Evolutionary conservation across 1,140 invertebrate genomes (phyloP).

Genomic region (Rhizoglyphus robini): DNA sequence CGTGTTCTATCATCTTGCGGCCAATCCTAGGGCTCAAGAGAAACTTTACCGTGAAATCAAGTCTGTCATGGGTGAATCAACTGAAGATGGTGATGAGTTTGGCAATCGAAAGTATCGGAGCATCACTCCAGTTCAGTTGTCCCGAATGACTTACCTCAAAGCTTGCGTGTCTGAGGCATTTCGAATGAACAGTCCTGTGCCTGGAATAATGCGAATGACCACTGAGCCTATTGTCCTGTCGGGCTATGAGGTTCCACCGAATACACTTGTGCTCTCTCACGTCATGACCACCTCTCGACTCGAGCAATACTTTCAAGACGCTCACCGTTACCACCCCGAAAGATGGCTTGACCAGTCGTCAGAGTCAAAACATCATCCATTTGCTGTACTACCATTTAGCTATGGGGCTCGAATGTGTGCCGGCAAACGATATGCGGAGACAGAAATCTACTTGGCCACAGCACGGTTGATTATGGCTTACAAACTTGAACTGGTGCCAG

Average conservation of each 20-base stretch:
- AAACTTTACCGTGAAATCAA: slow-evolving; percentile 59
- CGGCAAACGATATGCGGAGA: slow-evolving; percentile 46
- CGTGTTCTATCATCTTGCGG: slow-evolving; percentile 56
- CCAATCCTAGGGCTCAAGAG: slow-evolving; percentile 49
- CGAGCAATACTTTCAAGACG: slow-evolving; percentile 59
- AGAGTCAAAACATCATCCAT: slow-evolving; percentile 37
- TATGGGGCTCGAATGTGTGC: slow-evolving; percentile 49
- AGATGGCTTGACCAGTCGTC: slow-evolving; percentile 49
- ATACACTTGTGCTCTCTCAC: slow-evolving; percentile 67
- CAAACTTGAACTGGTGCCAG: slow-evolving; percentile 11
- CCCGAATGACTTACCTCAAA: slow-evolving; percentile 53
- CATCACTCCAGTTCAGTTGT: slow-evolving; percentile 50
- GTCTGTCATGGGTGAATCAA: slow-evolving; percentile 43
- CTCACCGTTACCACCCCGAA: slow-evolving; percentile 60
- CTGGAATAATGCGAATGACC: slow-evolving; percentile 61
- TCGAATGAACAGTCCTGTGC: slow-evolving; percentile 61
- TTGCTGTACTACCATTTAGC: slow-evolving; percentile 71
- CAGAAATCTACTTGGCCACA: slow-evolving; percentile 54
- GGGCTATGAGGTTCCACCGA: slow-evolving; percentile 58
- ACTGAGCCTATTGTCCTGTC: slow-evolving; percentile 57
- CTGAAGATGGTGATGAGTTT: slow-evolving; percentile 32
- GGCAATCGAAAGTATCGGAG: not conserved
- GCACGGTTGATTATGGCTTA: slow-evolving; percentile 46
- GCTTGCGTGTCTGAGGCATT: slow-evolving; percentile 77
- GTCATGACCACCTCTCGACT: slow-evolving; percentile 63